A percentile compares a stretch with the other conserved stretches of the same genome.
Evolutionary conservation across 2,888 invertebrate genomes (phyloP).

Genomic region (Ophioninae sp.): DNA sequence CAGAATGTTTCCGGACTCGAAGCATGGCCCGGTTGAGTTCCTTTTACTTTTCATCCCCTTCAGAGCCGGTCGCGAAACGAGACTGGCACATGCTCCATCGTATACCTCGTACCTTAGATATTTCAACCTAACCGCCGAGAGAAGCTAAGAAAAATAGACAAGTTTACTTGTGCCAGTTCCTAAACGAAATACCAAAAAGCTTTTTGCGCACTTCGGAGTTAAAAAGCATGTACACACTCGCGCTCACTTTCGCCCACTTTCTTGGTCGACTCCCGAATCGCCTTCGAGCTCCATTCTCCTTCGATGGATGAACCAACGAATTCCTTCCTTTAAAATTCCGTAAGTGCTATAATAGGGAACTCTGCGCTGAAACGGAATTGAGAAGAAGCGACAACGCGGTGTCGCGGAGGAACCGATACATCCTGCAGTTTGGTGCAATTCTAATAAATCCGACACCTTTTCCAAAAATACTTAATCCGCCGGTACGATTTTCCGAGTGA

Average conservation of each 20-base stretch:
- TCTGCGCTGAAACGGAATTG: not conserved
- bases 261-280: not conserved
- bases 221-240: slow-evolving; percentile 19
- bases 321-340: slow-evolving; percentile 8
- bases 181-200: slow-evolving; percentile 51
- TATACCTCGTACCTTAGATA: slow-evolving; percentile 17
- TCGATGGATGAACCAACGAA: slow-evolving; percentile 14
- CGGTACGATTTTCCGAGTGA: no score
- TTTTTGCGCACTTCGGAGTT: slow-evolving; percentile 15
- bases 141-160: slow-evolving; percentile 12
- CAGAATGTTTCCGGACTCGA: slow-evolving; percentile 54
- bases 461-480: no score
- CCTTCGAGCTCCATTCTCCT: not conserved
- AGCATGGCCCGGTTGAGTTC: slow-evolving; percentile 36
- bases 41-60: slow-evolving; percentile 46
- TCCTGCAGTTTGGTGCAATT: not conserved
- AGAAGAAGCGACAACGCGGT: not conserved
- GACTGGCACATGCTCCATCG: slow-evolving; percentile 38
- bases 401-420: not conserved
- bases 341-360: slow-evolving; percentile 24
- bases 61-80: slow-evolving; percentile 35
- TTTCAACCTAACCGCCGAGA: slow-evolving; percentile 27
- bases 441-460: no score
- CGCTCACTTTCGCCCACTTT: not conserved
- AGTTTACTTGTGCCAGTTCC: slow-evolving; percentile 34